Evolutionary conservation across 1,140 invertebrate genomes (phyloP), one percentile per base, ranked within the genome.

Genomic region (Trissolcus basalis): DNA sequence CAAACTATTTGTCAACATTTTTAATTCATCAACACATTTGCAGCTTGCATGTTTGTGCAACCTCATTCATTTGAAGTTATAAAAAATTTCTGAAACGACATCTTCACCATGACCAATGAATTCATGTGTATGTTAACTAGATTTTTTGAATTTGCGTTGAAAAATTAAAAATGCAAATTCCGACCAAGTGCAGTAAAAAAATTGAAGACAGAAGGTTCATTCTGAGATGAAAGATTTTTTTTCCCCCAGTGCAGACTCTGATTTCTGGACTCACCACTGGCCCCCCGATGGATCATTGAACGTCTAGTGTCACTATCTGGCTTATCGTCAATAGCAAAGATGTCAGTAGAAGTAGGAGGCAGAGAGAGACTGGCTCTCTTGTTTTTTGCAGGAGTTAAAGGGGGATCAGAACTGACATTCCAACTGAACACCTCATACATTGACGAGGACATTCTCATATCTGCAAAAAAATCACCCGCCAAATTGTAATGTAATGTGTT

Each of bases 391-490:
- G 86, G 82, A 80, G 84, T 88, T 87, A 87, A 81, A 71, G 85
- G 84, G 81, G 86, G 83, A 83, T 88, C 87, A 65, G 88, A 81
- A 81, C 84, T 84, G 84, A 81, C 79, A 84, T 89, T 91, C 92
- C 92, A 93, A 90, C 92, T 91, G 88, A 93, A 92, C 78, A 93
- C 92, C 89, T 93, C 92, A 89, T 93, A 93, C 91, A 93, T 93
- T 83, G 92, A 93, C 85, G 91, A 91, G 85, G 92, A 92, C 88
- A 92, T 92, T 89, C 90, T 88, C 86, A 90, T 89, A 91, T 92
- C 91, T 92, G 91, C 77, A 90, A 91, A 80, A 73, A 88, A 86
- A 86, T 70, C 19, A 82, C 77, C 79, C 77, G 78, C 39, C 14
- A 58, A 54, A 55, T 61, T 64, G 39, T 64, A 39, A 58, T 64